Conservation (phyloP, 2,888 invertebrate species). For the Unio delphinus region DNA sequence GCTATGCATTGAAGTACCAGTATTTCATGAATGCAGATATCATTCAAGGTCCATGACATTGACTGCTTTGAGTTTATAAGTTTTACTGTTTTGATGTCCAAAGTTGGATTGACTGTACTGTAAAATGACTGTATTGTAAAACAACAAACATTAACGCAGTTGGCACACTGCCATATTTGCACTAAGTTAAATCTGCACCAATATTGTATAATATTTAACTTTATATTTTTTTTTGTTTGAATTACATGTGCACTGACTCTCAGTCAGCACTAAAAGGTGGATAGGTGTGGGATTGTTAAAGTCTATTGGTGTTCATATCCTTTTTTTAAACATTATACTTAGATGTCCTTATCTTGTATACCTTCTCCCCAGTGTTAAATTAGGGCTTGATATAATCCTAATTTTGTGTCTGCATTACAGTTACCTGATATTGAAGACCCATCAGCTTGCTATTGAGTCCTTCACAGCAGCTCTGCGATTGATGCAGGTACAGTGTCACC, state of each 20-base stretch:
- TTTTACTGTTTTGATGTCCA: neutral
- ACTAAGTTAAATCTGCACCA: no score
- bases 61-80: neutral
- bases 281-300: no score
- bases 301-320: no score
- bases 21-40: no score
- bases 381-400: neutral
- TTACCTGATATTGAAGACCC: conserved; percentile 74
- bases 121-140: neutral
- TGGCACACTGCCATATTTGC: no score
- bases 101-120: neutral
- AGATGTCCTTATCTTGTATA: neutral
- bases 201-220: no score
- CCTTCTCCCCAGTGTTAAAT: neutral
- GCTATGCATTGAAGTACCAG: no score
- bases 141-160: neutral
- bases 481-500: conserved; percentile 58
- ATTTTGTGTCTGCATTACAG: conserved; percentile 51
- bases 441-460: conserved; percentile 90
- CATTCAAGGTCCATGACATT: no score
- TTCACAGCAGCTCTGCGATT: conserved; percentile 85
- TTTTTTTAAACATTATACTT: no score
- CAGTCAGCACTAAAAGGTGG: no score
- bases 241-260: no score
- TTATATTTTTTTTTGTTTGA: no score